Evolutionary conservation across 2,113 vertebrate species (phyloP).

Genomic region (Pogonocichla stellata): DNA sequence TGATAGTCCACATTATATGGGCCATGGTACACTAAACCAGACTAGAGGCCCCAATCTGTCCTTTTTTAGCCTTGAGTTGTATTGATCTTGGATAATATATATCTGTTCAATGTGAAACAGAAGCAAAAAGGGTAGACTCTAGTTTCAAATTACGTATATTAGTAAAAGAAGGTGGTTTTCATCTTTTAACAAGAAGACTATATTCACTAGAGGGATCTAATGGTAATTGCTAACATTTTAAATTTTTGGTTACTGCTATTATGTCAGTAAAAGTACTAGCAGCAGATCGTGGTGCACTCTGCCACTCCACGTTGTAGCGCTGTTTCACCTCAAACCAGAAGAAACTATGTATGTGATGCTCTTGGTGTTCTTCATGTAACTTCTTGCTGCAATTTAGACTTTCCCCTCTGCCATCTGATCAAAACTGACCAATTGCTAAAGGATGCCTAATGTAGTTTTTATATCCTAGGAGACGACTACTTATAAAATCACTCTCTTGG

Average conservation of each 20-base stretch:
- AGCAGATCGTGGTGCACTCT: not conserved
- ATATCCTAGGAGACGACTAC: not conserved
- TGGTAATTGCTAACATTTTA: not conserved
- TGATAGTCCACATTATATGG: not conserved
- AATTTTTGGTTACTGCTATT: not conserved
- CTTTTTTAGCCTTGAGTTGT: not conserved
- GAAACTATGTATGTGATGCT: accelerated
- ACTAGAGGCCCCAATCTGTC: not conserved
- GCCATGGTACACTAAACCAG: not conserved
- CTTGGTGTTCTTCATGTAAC: not conserved
- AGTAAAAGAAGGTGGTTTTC: not conserved
- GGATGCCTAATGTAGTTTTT: not conserved
- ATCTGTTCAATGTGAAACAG: not conserved
- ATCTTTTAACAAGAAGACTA: not conserved
- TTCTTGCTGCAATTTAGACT: not conserved
- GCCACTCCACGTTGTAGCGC: accelerated
- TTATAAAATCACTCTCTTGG: not conserved
- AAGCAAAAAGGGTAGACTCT: not conserved
- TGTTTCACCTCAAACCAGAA: not conserved
- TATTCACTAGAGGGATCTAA: not conserved
- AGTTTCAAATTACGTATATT: not conserved
- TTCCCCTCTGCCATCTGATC: not conserved
- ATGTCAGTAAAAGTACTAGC: not conserved
- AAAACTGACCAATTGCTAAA: not conserved
- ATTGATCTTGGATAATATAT: not conserved